Base-by-base conservation (phyloP, 1,140 invertebrate genomes). In the Drosophila subobscura region DNA sequence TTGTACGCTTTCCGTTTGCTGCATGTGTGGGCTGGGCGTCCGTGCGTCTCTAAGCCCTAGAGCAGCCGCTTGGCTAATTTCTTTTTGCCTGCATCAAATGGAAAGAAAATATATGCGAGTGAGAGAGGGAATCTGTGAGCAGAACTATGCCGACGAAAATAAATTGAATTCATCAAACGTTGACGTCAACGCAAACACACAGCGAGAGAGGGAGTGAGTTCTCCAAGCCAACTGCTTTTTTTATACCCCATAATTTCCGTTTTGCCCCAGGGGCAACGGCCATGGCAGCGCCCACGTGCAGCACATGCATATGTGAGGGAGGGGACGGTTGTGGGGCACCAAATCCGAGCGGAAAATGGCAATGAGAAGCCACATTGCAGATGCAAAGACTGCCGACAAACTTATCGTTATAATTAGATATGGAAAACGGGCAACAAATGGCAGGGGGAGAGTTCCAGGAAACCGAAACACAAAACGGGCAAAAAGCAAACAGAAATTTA, bases 151-250 rank as follows among this genome's bases (percentile, higher is more conserved):
- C 47, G 42, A 50, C 78, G 68, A 80, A 80, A 77, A 78, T 83
- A 81, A 85, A 85, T 85, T 85, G 77, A 85, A 86, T 85, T 85
- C 86, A 86, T 81, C 81, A 85, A 74, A 33, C 64, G 77, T 66
- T 77, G 77, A 77, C 64, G 60, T 65, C 33, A 50, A 23, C 53
- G 50, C 63, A 61, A 42, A 57, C 40, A 45, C 20, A 58, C 55
- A 50, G 57, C 7, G 42, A 72, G n/a, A 14, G 14, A 37, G 22
- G 14, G 51, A 8, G 25, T 41, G 25, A 42, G 33, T 1, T 33
- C 10, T 33, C 33, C 33, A 37, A 37, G 33, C 33, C 33, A 7
- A 37, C 10, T 37, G 33, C 12, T 37, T 71, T 79, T 45, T 71
- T 64, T 20, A 20, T 20, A 1, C 16, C 60, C 66, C 67, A 80